These are phyloP conservation scores for Scrobipalpa atriplicella DNA, from an alignment of 2,888 invertebrate genomes.

Conservation along the genomic window DNA sequence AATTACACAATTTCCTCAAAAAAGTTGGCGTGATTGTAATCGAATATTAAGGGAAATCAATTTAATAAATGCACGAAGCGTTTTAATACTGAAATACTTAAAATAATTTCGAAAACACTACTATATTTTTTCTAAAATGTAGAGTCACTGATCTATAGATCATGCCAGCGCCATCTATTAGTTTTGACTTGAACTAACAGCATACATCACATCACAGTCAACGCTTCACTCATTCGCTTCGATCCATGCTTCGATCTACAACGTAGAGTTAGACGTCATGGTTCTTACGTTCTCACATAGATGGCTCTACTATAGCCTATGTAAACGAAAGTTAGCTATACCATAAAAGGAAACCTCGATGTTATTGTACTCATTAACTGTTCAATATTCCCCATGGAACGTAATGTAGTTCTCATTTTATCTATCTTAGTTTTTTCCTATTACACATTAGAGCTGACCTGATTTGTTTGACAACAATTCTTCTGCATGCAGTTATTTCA, in stretches of 20 bases:
- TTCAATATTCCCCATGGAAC: too few species aligned
- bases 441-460: too few species aligned
- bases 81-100: not conserved
- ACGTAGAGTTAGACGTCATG: not conserved
- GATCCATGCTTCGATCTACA: not conserved
- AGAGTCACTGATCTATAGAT: conserved; percentile 5
- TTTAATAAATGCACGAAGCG: not conserved
- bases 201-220: not conserved
- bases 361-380: too few species aligned
- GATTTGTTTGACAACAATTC: too few species aligned
- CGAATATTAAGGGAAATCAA: too few species aligned
- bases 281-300: not conserved
- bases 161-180: not conserved
- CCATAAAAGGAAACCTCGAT: too few species aligned
- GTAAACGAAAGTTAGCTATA: not conserved
- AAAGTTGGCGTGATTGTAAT: not conserved
- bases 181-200: not conserved
- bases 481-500: too few species aligned
- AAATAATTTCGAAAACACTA: not conserved
- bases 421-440: too few species aligned
- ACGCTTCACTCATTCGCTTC: not conserved
- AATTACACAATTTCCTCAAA: not conserved
- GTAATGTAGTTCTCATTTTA: too few species aligned
- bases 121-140: not conserved
- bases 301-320: conserved; percentile 9